Evolutionary conservation across 2,888 invertebrate species (phyloP).

Genomic region (Eulithis testata): DNA sequence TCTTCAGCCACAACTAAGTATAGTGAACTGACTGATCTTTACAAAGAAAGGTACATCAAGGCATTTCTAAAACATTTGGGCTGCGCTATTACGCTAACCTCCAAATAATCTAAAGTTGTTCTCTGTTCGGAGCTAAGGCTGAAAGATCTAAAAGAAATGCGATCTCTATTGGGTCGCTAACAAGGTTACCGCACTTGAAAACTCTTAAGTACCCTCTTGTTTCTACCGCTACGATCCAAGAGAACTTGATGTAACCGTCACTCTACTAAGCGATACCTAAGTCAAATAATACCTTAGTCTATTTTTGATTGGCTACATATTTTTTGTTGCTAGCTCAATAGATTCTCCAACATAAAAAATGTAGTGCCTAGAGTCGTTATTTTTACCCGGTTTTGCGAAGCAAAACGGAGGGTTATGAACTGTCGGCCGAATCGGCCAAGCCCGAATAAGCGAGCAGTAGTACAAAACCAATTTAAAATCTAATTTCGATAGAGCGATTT

Average conservation of each 20-base stretch:
- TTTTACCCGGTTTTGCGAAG: too few relatives aligned
- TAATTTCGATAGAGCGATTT: slow-evolving; percentile 31
- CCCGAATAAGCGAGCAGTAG: slow-evolving; percentile 3
- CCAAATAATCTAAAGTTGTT: background rate
- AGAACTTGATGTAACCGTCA: too few relatives aligned
- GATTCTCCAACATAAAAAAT: too few relatives aligned
- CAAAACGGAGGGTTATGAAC: background rate
- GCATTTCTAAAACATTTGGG: background rate
- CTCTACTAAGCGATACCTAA: background rate
- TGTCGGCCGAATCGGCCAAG: slow-evolving; percentile 2
- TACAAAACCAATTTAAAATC: slow-evolving; percentile 32
- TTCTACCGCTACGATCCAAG: background rate
- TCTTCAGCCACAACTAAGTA: too few relatives aligned
- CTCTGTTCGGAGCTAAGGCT: slow-evolving; percentile 3
- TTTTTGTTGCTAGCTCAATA: too few relatives aligned
- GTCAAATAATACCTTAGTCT: too few relatives aligned
- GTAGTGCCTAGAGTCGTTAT: too few relatives aligned
- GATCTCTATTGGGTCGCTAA: slow-evolving; percentile 15
- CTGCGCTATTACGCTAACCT: background rate
- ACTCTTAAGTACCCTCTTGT: slow-evolving; percentile 6
- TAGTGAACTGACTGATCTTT: too few relatives aligned
- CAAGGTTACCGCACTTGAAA: slow-evolving; percentile 20
- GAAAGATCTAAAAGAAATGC: slow-evolving; percentile 7
- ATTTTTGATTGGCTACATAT: too few relatives aligned
- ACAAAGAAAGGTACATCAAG: too few relatives aligned